Evolutionary conservation across 2,888 invertebrate species (phyloP).

Genomic region (Chrysolina americana): DNA sequence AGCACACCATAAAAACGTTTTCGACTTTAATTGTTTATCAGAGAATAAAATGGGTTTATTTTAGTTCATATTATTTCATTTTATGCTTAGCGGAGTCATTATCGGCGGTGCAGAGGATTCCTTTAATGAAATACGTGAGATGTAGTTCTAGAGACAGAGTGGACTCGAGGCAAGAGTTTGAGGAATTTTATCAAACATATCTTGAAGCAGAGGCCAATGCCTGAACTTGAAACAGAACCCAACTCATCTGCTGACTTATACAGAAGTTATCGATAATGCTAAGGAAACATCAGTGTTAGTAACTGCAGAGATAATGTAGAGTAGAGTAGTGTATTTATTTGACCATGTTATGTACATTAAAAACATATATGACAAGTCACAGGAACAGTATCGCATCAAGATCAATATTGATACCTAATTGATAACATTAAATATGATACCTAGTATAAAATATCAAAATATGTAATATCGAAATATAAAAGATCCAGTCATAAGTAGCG

Average conservation of each 20-base stretch:
- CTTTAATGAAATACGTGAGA: conserved; percentile 6
- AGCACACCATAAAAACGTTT: conserved; percentile 24
- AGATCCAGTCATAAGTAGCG: no score
- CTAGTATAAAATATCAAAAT: no score
- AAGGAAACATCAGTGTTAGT: no score
- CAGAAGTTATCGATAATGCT: no score
- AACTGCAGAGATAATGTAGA: no score
- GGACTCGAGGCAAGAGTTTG: background rate
- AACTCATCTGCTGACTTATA: background rate
- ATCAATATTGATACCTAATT: no score
- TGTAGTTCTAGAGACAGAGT: background rate
- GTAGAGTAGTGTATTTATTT: no score
- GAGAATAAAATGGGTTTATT: conserved; percentile 18
- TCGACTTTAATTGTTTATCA: conserved; percentile 21
- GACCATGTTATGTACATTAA: no score
- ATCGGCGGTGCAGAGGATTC: conserved; percentile 1
- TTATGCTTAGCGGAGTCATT: background rate
- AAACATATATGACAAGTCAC: no score
- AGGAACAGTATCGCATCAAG: no score
- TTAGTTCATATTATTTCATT: conserved; percentile 7
- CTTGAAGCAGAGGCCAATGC: background rate
- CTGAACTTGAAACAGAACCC: background rate
- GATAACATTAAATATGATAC: no score
- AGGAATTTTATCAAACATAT: background rate
- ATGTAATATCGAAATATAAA: no score